A percentile compares a stretch with the other conserved stretches of the same genome.
Evolutionary conservation across 2,797 vertebrate species (phyloP).

Genomic region (Apogon hyalosoma): DNA sequence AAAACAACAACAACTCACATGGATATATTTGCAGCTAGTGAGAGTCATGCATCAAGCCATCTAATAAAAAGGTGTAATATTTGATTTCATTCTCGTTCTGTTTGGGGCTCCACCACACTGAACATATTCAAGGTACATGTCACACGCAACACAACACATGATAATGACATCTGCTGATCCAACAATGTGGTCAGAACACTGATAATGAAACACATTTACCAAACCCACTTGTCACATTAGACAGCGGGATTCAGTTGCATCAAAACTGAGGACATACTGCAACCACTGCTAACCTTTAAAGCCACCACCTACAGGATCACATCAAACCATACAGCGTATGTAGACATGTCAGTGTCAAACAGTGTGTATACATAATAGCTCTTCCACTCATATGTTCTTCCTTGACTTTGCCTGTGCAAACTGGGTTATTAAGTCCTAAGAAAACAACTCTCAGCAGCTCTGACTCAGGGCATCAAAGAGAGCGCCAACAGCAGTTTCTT

Average conservation of each 20-base stretch:
- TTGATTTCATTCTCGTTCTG: too few species aligned
- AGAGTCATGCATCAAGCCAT: too few species aligned
- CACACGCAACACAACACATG: conserved; percentile 24
- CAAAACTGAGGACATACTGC: conserved; percentile 11
- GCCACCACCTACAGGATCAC: conserved; percentile 16
- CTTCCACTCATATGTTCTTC: conserved; percentile 55
- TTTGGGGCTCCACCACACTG: too few species aligned
- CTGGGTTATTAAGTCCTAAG: conserved; percentile 61
- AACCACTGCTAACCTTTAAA: conserved; percentile 25
- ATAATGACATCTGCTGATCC: conserved; percentile 42
- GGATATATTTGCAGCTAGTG: too few species aligned
- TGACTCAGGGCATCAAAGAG: conserved; percentile 71
- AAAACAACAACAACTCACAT: too few species aligned
- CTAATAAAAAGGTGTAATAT: too few species aligned
- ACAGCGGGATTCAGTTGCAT: conserved; percentile 25
- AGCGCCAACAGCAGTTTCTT: conserved; percentile 72
- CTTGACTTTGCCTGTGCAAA: conserved; percentile 68
- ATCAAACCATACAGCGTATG: conserved; percentile 17
- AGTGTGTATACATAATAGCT: conserved; percentile 20
- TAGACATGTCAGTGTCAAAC: not conserved
- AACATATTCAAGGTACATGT: conserved; percentile 1
- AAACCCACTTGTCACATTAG: conserved; percentile 50
- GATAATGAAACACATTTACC: conserved; percentile 38
- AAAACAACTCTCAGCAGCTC: conserved; percentile 56
- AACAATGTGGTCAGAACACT: conserved; percentile 11